Conservation (phyloP, 2,113 vertebrate species). For the Pipa parva region DNA sequence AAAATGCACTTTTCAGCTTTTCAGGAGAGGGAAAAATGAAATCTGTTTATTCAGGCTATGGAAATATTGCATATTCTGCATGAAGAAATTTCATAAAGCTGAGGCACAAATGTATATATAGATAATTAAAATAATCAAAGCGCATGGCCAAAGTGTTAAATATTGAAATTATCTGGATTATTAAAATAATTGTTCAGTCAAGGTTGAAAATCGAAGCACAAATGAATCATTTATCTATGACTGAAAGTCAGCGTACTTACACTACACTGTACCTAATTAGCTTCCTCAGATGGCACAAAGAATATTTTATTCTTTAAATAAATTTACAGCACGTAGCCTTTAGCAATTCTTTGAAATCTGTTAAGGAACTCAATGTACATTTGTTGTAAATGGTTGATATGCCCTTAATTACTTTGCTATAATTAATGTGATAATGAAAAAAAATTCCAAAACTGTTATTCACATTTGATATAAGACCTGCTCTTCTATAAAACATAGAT, state of each 20-base stretch:
- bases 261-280: conserved; percentile 22
- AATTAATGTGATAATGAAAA: background rate
- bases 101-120: conserved; percentile 7
- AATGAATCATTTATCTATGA: conserved; percentile 33
- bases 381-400: background rate
- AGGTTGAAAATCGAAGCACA: conserved; percentile 25
- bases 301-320: conserved; percentile 11
- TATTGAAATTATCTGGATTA: conserved; percentile 29
- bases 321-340: conserved; percentile 4
- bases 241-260: conserved; percentile 27
- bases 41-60: conserved; percentile 14
- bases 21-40: background rate
- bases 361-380: background rate
- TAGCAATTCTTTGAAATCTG: background rate
- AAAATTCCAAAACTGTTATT: background rate
- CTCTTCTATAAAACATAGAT: no score
- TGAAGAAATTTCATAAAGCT: conserved; percentile 19
- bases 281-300: conserved; percentile 12
- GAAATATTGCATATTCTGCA: conserved; percentile 13
- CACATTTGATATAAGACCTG: background rate
- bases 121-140: conserved; percentile 25
- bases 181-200: conserved; percentile 31
- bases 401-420: background rate
- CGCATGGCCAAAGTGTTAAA: conserved; percentile 11
- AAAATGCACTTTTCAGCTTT: conserved; percentile 9